Percentiles rank a stretch among this genome's conserved stretches.
phyloP scores from a whole-genome alignment of 2,797 vertebrate species.

The Megalops cyprinoides region DNA sequence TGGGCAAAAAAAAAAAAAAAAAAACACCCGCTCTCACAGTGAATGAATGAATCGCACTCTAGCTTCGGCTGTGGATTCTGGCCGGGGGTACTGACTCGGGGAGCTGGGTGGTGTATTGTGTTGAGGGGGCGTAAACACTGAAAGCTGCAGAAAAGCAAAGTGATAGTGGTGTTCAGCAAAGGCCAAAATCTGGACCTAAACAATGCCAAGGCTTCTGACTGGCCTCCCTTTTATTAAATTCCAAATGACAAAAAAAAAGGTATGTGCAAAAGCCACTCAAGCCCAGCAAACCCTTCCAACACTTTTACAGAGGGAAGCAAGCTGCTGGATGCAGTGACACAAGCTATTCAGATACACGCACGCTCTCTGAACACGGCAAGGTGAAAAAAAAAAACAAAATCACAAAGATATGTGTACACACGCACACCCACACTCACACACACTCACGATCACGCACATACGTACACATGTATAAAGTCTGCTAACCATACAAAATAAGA shows the following conservation, averaged over 20 bases:
- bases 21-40: background rate
- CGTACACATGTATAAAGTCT: slow-evolving; percentile 41
- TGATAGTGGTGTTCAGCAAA: slow-evolving; percentile 15
- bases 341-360: slow-evolving; percentile 33
- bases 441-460: slow-evolving; percentile 33
- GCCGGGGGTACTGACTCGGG: background rate
- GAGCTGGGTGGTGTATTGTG: background rate
- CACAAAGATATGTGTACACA: slow-evolving; percentile 37
- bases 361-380: slow-evolving; percentile 44
- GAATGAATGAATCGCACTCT: background rate
- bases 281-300: background rate
- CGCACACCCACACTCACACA: slow-evolving; percentile 27
- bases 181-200: slow-evolving; percentile 40
- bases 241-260: background rate
- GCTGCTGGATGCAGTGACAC: background rate
- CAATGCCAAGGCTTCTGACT: slow-evolving; percentile 39
- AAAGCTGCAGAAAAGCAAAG: background rate
- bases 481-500: slow-evolving; percentile 49
- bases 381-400: slow-evolving; percentile 62
- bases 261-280: slow-evolving; percentile 57
- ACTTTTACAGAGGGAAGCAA: slow-evolving; percentile 6
- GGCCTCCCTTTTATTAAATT: slow-evolving; percentile 49
- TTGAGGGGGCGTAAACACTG: background rate
- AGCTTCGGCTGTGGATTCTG: background rate
- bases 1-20: too few species aligned